Evolutionary conservation across 2,888 invertebrate species (phyloP).

Genomic region (Sycophila texana): DNA sequence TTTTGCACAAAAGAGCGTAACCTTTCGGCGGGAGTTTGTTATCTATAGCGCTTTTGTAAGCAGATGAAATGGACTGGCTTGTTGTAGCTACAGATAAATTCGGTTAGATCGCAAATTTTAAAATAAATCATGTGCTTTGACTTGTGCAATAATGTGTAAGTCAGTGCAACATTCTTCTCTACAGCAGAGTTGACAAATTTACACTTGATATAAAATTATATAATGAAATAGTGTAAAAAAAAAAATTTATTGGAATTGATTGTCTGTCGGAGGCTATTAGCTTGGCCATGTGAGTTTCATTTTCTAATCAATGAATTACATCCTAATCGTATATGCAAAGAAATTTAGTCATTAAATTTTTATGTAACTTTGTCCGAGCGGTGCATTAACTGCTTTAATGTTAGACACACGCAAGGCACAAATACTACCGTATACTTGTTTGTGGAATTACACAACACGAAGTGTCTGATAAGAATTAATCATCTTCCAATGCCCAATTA

Average conservation of each 20-base stretch:
- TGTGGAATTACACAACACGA: slow-evolving; percentile 22
- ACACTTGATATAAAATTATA: slow-evolving; percentile 31
- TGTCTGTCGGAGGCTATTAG: not conserved
- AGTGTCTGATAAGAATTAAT: slow-evolving; percentile 55
- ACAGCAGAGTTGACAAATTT: not conserved
- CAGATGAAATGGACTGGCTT: not conserved
- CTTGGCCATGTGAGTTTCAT: not conserved
- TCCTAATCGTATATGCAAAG: slow-evolving; percentile 5
- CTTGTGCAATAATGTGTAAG: slow-evolving; percentile 47
- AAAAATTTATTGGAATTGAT: not conserved
- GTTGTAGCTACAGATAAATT: not conserved
- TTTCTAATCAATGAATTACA: slow-evolving; percentile 2
- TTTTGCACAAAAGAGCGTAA: not conserved
- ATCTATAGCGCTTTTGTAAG: not conserved
- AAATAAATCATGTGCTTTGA: slow-evolving; percentile 23
- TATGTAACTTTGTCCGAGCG: slow-evolving; percentile 32
- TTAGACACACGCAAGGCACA: not conserved
- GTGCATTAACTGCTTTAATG: slow-evolving; percentile 3
- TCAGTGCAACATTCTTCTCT: slow-evolving; percentile 19
- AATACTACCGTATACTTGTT: slow-evolving; percentile 8
- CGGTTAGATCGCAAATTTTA: not conserved
- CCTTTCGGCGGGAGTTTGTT: not conserved
- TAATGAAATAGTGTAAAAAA: slow-evolving; percentile 16
- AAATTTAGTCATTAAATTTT: slow-evolving; percentile 29
- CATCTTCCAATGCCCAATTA: slow-evolving; percentile 50